Conservation (phyloP, 2,113 vertebrate species). For the Reinhardtius hippoglossoides region DNA sequence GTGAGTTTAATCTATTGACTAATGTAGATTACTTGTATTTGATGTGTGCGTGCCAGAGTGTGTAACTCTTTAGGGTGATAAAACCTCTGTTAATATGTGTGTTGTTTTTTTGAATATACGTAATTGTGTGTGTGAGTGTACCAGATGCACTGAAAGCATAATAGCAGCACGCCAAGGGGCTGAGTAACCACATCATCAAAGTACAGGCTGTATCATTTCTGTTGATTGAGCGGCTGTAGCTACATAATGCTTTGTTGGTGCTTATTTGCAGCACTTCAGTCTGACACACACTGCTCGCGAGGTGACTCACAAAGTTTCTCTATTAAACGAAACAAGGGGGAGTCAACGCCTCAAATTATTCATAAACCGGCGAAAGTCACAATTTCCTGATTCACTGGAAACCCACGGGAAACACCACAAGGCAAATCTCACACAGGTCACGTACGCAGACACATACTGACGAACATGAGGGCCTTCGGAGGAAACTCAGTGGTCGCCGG, state of each 20-base stretch:
- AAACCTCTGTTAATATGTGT: slow-evolving; percentile 16
- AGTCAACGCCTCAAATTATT: slow-evolving; percentile 30
- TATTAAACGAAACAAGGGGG: slow-evolving; percentile 37
- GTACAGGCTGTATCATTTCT: slow-evolving; percentile 56
- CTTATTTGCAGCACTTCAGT: slow-evolving; percentile 45
- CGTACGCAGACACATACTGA: slow-evolving; percentile 13
- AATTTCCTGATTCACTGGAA: slow-evolving; percentile 41
- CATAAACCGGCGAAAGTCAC: slow-evolving; percentile 16
- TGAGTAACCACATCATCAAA: slow-evolving; percentile 55
- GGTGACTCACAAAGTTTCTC: slow-evolving; percentile 64
- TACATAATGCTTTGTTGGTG: slow-evolving; percentile 49
- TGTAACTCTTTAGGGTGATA: neutral
- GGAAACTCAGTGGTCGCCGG: slow-evolving; percentile 41
- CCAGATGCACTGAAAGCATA: slow-evolving; percentile 19
- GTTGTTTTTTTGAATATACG: slow-evolving; percentile 4
- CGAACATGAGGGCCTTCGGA: slow-evolving; percentile 12
- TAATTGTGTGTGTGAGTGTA: slow-evolving; percentile 6
- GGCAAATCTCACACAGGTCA: slow-evolving; percentile 20
- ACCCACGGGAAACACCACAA: slow-evolving; percentile 46
- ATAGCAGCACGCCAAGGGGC: slow-evolving; percentile 25
- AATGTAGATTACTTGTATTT: neutral
- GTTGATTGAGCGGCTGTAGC: slow-evolving; percentile 67
- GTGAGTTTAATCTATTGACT: slow-evolving; percentile 14
- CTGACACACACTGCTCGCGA: slow-evolving; percentile 25
- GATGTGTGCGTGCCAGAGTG: neutral